phyloP scores from a whole-genome alignment of 2,888 invertebrate species.

The Leptinotarsa juncta region DNA sequence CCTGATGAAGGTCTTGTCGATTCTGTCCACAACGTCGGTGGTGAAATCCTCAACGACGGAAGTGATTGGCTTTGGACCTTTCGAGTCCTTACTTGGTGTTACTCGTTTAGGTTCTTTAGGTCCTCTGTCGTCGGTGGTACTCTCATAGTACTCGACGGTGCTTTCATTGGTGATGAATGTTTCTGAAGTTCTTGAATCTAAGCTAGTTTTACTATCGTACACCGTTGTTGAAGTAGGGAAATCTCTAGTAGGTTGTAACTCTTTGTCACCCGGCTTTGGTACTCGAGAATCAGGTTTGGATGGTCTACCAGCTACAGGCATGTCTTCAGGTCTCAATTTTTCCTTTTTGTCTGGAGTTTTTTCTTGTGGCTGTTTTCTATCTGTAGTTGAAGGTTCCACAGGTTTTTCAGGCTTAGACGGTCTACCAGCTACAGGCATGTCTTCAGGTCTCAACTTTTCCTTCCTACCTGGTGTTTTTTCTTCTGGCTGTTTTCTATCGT shows the following conservation, averaged over 20 bases:
- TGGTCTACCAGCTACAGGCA: slow-evolving; percentile 21
- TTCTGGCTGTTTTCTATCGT: slow-evolving; percentile 26
- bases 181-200: slow-evolving; percentile 52
- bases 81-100: neutral
- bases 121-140: neutral
- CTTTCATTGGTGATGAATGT: slow-evolving; percentile 51
- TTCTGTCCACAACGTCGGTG: slow-evolving; percentile 59
- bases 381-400: neutral
- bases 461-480: slow-evolving; percentile 51
- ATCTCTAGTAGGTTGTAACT: neutral
- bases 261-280: neutral
- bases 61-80: neutral
- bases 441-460: slow-evolving; percentile 61
- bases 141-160: slow-evolving; percentile 2
- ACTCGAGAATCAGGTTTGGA: neutral
- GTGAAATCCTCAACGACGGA: slow-evolving; percentile 8
- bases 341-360: neutral
- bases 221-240: slow-evolving; percentile 16
- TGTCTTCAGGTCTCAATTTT: neutral
- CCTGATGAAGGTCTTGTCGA: slow-evolving; percentile 69
- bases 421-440: slow-evolving; percentile 26
- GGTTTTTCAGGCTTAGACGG: neutral
- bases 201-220: slow-evolving; percentile 23
- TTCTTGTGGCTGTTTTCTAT: neutral
- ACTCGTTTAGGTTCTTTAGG: neutral